A percentile compares a stretch with the other conserved stretches of the same genome.
Evolutionary conservation across 2,113 vertebrate genomes (phyloP).

Genomic region (Aptenodytes patagonicus): DNA sequence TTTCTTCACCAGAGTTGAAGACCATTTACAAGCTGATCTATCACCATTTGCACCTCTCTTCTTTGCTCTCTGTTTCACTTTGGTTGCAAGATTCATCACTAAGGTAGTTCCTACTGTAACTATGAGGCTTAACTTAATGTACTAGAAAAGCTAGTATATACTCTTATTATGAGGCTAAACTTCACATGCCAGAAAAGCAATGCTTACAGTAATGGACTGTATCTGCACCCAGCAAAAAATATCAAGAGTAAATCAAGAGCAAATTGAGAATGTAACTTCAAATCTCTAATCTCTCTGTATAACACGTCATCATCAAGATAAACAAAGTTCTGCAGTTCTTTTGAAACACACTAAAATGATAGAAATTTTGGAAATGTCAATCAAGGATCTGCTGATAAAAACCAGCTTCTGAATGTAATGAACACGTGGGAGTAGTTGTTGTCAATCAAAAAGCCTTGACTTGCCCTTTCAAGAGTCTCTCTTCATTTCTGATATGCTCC

Average conservation of each 20-base stretch:
- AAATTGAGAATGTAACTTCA: background rate
- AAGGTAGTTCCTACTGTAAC: background rate
- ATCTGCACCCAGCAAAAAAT: background rate
- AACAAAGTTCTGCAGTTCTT: background rate
- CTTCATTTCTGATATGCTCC: background rate
- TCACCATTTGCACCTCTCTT: background rate
- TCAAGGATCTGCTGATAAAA: background rate
- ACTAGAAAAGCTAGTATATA: background rate
- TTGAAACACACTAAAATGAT: background rate
- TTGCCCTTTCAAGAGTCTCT: background rate
- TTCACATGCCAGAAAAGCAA: background rate
- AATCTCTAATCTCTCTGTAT: background rate
- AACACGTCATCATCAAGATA: background rate
- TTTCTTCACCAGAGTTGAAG: background rate
- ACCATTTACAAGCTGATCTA: background rate
- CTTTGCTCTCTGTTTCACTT: background rate
- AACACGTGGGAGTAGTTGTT: background rate
- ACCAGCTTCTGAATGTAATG: background rate
- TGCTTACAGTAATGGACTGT: background rate
- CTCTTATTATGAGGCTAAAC: background rate
- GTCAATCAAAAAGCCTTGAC: background rate
- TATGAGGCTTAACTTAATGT: background rate
- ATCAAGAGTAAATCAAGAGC: background rate
- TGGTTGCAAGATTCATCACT: background rate
- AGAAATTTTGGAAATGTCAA: background rate